These are phyloP conservation scores for Hippocampus barbouri DNA, from an alignment of 2,113 vertebrate species.

Conservation along the genomic window DNA sequence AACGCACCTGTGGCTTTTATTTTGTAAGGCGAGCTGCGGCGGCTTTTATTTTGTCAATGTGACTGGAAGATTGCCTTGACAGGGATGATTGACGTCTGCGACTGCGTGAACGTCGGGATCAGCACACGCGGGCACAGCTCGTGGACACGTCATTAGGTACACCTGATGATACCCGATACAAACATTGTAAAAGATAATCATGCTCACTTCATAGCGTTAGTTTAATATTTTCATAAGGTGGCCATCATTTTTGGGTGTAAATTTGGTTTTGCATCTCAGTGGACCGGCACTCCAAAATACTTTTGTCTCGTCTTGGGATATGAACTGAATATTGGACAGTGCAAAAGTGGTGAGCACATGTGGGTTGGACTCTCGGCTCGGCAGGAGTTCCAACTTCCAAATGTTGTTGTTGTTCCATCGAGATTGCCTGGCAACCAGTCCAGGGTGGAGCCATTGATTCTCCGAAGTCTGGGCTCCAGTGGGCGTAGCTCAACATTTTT, in stretches of 20 bases:
- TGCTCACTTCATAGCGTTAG: background rate
- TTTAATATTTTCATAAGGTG: background rate
- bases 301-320: background rate
- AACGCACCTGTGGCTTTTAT: slow-evolving; percentile 4
- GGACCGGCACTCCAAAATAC: background rate
- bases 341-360: no score
- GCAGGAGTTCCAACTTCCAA: no score
- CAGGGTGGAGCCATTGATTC: no score
- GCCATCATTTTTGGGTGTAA: background rate
- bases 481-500: no score
- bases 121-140: no score
- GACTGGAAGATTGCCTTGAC: background rate
- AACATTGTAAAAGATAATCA: background rate
- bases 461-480: no score
- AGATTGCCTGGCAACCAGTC: no score
- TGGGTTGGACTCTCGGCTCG: no score
- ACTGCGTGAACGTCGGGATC: background rate
- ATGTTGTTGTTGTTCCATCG: no score
- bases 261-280: background rate
- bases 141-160: background rate
- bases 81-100: background rate
- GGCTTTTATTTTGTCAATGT: background rate
- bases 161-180: background rate
- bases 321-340: background rate
- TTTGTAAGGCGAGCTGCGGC: background rate